These are phyloP conservation scores for Australoheros scitulus DNA, from an alignment of 2,113 vertebrate species.

Conservation along the genomic window DNA sequence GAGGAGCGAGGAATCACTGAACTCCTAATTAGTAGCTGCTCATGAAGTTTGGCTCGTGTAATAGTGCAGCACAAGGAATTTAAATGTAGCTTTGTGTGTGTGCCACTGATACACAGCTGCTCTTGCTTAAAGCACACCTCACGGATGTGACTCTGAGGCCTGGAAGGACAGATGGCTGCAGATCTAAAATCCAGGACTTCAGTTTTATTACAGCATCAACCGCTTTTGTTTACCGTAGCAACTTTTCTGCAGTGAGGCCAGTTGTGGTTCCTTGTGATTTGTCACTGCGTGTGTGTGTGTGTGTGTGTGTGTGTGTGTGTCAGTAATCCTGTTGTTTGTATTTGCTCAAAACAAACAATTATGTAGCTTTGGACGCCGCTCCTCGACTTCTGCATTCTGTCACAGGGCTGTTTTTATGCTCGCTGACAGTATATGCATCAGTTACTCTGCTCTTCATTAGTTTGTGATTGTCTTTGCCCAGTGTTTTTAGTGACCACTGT, in stretches of 20 bases:
- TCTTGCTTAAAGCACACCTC: not conserved
- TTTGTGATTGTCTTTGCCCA: slow-evolving; percentile 1
- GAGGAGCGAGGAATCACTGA: too few relatives aligned
- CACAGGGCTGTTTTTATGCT: not conserved
- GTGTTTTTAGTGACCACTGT: slow-evolving; percentile 19
- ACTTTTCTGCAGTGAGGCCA: not conserved
- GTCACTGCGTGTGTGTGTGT: not conserved
- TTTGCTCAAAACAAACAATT: not conserved
- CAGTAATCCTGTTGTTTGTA: not conserved
- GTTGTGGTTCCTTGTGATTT: not conserved
- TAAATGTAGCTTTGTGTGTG: not conserved
- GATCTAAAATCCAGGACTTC: slow-evolving; percentile 8
- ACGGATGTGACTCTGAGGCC: slow-evolving; percentile 11
- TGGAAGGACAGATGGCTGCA: not conserved
- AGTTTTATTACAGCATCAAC: slow-evolving; percentile 1
- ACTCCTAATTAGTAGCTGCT: not conserved
- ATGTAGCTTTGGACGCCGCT: not conserved
- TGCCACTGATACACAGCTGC: not conserved
- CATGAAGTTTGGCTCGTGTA: not conserved
- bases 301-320: not conserved
- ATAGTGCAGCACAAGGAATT: not conserved
- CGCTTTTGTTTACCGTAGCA: not conserved
- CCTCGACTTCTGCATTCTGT: not conserved
- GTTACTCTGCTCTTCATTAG: not conserved
- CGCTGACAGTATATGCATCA: not conserved